Base-by-base conservation (phyloP, 2,888 invertebrate species). In the Ellobium chinense region DNA sequence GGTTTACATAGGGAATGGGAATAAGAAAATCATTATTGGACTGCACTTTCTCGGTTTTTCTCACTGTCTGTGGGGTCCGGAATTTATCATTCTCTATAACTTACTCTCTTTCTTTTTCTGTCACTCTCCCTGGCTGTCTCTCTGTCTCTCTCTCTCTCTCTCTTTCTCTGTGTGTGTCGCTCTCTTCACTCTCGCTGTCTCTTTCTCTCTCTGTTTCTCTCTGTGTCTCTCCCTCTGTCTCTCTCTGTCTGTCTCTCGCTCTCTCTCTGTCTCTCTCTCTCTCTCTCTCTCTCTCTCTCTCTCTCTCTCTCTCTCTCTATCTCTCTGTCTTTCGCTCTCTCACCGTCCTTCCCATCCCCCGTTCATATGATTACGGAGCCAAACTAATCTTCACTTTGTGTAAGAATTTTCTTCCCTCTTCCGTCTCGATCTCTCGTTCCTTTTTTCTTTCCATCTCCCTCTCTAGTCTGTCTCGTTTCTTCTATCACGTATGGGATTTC, bases 81-180 rank as follows among this genome's bases (percentile, higher is more conserved):
- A n/a, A 1, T 74, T 39, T 63, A 1, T 74, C 60, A 54, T 1
- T 54, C 31, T 58, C 18, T 60, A 34, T 56, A 1, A 37, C 39
- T 60, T 18, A 69, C 46, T 68, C 2, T 77, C 65, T 69, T 18
- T 77, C 65, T 77, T 14, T 68, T 54, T 37, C 18, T 69, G 5
- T 77, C 66, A 66, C 9, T 76, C 54, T 76, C 1, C 66, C 66
- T 68, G 24, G 46, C 34, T 68, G 60, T 27, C n/a, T 56, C 4
- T 68, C 31, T 60, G 60, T 77, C n/a, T 68, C 29, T 77, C n/a
- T 77, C 37, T 69, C 36, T 58, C 58, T 68, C 34, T 68, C 36
- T 69, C 9, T 69, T 24, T 77, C 34, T 76, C 21, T 76, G 9
- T 76, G n/a, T 54, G n/a, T 66, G 46, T 65, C 29, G 46, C 27